Evolutionary conservation across 2,888 invertebrate species (phyloP), one percentile per base, ranked within the genome.

Genomic region (Apeira syringaria): DNA sequence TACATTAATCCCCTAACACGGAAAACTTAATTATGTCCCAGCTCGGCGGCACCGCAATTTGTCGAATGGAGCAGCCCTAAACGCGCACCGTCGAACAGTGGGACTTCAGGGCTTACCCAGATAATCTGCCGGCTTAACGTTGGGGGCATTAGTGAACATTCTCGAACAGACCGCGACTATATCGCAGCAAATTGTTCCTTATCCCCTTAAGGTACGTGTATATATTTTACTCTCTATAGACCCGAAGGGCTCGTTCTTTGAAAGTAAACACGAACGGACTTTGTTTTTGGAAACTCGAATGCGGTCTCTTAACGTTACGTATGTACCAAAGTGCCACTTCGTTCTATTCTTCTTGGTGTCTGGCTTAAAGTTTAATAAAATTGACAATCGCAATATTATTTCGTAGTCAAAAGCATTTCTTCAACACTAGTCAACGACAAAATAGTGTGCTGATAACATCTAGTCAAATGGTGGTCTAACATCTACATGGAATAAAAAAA

Each of bases 71-170:
- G 35, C 45, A 33, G 26, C 37, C 44, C 41, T 47, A 27, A 41
- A 30, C 28, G 24, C 26, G 32, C 36, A 47, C 50, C 55, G 56
- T 61, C 59, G 59, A 63, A 59, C 61, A 58, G 62, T 56, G 58
- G 54, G 64, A 61, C 64, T 66, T 62, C 55, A 65, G 57, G 59
- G 66, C 61, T 61, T 59, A 55, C 59, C 61, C 60, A 64, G 74
- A 77, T 78, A 70, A 80, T 72, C 74, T 64, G 53, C 50, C 53
- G 60, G 68, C 69, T 78, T 77, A 75, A 71, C 74, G 68, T 67
- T 63, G 56, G 59, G 59, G 53, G 65, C 65, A 73, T 77, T 78
- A 77, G 69, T 56, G 67, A 64, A 61, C 64, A 61, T 64, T 59
- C 57, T 59, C 53, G 47, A 44, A 61, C 64, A 62, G 50, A 48